Evolutionary conservation across 2,113 vertebrate genomes (phyloP), one percentile per base, ranked within the genome.

Genomic region (Lophura nycthemera): DNA sequence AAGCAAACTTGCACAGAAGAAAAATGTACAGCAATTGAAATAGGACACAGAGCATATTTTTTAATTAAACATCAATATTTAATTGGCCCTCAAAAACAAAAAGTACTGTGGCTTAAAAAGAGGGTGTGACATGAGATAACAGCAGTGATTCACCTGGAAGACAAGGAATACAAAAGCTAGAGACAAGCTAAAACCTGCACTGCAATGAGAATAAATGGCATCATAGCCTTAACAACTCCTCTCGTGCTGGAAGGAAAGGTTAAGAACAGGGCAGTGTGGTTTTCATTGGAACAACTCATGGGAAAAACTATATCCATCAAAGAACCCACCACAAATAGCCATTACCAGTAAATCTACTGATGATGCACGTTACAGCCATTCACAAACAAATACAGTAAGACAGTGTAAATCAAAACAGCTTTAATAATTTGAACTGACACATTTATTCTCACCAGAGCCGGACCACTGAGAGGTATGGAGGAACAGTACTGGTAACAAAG

Each of bases 71-170:
- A 75, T 17, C 54, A 90, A 29, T 52, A 88, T 43, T 83, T 36
- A 59, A 89, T 30, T 10, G 4, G 66, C 45, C 24, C 54, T 66
- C 88, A 71, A 93, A 96, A 88, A 83, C 92, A 66, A 92, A 86
- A 61, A 82, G 96, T 48, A 78, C 27, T 65, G 70, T 59, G 43
- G n/a, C 85, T 95, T 93, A 90, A 95, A 96, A 96, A 84, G 78
- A 84, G 89, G 96, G 96, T 89, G 94, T 96, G 95, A 96, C 90
- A 93, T 70, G 66, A 93, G 92, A 96, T 96, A 96, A 94, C 90
- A 96, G 71, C 40, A 13, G 63, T 96, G 96, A 96, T 86, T 96
- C 96, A 96, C 54, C 47, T 82, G 54, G 43, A 94, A 93, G 86
- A 92, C 86, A 96, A 92, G 76, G 63, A 94, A 36, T 47, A 90